Percentiles rank a stretch among this genome's conserved stretches.
Conservation (phyloP, 2,888 invertebrate genomes). For the Caenorhabditis imperialis region DNA sequence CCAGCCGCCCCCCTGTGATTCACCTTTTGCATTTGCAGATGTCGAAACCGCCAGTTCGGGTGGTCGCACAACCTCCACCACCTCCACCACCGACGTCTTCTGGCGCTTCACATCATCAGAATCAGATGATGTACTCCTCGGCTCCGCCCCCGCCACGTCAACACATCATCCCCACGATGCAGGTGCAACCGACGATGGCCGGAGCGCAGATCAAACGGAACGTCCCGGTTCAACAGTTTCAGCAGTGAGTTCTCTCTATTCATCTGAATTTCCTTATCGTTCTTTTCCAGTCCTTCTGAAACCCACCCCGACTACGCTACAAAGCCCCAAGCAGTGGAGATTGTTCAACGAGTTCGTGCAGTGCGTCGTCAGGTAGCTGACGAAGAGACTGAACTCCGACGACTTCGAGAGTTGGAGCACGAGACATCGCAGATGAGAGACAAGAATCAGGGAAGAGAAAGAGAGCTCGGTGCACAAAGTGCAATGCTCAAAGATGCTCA, state of each 20-base stretch:
- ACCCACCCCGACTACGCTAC: constrained; percentile 6
- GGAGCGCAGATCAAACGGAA: constrained; percentile 47
- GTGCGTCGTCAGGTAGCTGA: constrained; percentile 68
- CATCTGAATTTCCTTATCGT: background rate
- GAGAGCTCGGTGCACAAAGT: constrained; percentile 51
- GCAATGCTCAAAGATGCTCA: constrained; percentile 55
- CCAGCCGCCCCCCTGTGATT: constrained; percentile 19
- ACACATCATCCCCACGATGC: constrained; percentile 59
- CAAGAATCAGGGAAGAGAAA: constrained; percentile 51
- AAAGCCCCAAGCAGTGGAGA: constrained; percentile 39
- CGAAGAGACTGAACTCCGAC: constrained; percentile 70
- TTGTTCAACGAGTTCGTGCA: constrained; percentile 51
- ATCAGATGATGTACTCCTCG: constrained; percentile 29
- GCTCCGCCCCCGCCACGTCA: constrained; percentile 12
- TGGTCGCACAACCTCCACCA: constrained; percentile 54
- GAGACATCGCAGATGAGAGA: constrained; percentile 56
- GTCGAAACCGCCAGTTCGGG: constrained; percentile 64
- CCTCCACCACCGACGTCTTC: constrained; percentile 9
- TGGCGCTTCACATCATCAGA: constrained; percentile 18
- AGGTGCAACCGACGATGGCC: constrained; percentile 62
- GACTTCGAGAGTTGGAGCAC: constrained; percentile 60
- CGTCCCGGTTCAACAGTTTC: constrained; percentile 24
- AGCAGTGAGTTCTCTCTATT: constrained; percentile 6
- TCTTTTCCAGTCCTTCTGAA: constrained; percentile 38
- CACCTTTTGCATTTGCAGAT: constrained; percentile 54